These are phyloP conservation scores for Trematomus bernacchii DNA, from an alignment of 2,797 vertebrate species.

Conservation along the genomic window DNA sequence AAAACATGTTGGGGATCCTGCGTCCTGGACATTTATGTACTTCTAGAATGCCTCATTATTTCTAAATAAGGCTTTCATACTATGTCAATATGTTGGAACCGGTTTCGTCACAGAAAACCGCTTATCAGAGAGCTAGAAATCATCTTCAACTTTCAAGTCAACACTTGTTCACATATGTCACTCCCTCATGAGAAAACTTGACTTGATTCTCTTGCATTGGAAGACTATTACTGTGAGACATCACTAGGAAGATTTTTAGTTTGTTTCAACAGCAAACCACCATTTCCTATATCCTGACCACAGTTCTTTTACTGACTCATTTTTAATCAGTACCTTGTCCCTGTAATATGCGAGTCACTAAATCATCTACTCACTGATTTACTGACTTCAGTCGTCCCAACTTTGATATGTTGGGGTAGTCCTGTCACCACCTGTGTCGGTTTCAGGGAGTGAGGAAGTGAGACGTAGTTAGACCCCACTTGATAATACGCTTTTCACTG, in stretches of 20 bases:
- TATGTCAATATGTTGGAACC: neutral
- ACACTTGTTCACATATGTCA: neutral
- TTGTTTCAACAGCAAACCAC: neutral
- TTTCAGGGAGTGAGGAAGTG: constrained; percentile 21
- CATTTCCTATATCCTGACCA: constrained; percentile 23
- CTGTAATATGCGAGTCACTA: too few relatives aligned
- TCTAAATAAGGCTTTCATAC: neutral
- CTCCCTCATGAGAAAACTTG: neutral
- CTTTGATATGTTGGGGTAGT: neutral
- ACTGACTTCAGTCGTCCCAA: neutral
- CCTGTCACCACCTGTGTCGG: constrained; percentile 3
- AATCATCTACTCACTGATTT: constrained; percentile 3
- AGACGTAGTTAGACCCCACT: constrained; percentile 13
- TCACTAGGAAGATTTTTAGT: neutral
- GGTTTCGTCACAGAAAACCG: neutral
- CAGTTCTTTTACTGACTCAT: neutral
- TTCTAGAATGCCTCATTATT: neutral
- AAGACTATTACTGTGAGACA: constrained; percentile 1
- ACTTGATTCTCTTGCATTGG: neutral
- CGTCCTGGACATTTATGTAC: neutral
- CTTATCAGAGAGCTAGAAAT: neutral
- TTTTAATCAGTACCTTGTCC: neutral
- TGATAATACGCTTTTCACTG: constrained; percentile 56
- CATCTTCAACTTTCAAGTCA: neutral
- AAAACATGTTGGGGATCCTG: neutral